Conservation (phyloP, 1,140 invertebrate genomes). For the Brachionus asplanchnoidis region DNA sequence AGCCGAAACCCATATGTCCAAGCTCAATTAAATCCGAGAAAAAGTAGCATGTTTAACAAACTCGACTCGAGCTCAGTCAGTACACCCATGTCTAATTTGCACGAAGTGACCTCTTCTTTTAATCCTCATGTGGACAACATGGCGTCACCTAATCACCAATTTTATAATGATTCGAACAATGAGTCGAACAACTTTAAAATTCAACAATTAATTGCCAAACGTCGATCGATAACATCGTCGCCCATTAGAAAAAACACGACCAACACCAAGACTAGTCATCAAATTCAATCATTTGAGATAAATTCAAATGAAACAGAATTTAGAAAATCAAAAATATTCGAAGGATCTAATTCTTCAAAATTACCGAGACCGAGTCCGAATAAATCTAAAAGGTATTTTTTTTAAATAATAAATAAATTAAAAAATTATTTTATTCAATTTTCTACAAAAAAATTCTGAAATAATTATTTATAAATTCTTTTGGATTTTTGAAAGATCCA, state of each 20-base stretch:
- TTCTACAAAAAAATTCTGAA: too few species aligned
- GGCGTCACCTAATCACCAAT: neutral
- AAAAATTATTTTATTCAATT: too few species aligned
- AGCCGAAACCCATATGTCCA: neutral
- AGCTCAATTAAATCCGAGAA: conserved; percentile 10
- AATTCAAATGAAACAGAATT: conserved; percentile 18
- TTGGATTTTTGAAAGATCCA: too few species aligned
- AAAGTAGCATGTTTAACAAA: conserved; percentile 11
- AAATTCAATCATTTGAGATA: neutral
- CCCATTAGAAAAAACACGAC: neutral
- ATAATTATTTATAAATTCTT: too few species aligned
- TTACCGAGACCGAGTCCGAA: neutral
- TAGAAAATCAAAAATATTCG: conserved; percentile 1
- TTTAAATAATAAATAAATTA: too few species aligned
- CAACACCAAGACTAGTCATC: neutral
- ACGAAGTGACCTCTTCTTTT: neutral
- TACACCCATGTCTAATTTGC: neutral
- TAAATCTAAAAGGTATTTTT: neutral
- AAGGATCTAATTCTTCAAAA: neutral
- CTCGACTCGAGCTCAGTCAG: neutral
- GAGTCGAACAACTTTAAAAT: neutral
- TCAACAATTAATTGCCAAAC: neutral
- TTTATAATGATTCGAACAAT: neutral
- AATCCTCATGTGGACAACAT: neutral
- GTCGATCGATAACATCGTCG: conserved; percentile 15